A percentile compares a stretch with the other conserved stretches of the same genome.
Conservation (phyloP, 2,797 vertebrate species). For the Atherinosoma microstoma region DNA sequence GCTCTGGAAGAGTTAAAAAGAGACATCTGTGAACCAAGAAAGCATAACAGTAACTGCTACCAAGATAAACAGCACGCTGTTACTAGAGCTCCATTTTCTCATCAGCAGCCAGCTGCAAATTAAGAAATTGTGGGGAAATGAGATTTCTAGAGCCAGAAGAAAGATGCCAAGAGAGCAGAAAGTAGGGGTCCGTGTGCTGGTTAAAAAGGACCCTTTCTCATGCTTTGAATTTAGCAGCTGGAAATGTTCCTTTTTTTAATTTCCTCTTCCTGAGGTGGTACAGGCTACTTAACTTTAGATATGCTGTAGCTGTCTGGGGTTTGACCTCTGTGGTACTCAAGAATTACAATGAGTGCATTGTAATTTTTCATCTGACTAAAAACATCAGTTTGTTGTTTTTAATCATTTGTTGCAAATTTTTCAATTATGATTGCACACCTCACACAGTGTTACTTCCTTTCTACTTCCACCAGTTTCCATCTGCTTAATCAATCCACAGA, state of each 20-base stretch:
- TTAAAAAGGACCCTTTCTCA: conserved; percentile 10
- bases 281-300: conserved; percentile 6
- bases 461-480: neutral
- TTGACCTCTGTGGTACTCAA: neutral
- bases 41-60: conserved; percentile 63
- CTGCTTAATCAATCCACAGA: neutral
- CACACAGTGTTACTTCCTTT: neutral
- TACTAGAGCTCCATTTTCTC: conserved; percentile 61
- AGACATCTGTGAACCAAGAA: conserved; percentile 72
- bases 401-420: neutral
- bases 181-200: neutral
- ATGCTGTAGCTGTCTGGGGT: neutral
- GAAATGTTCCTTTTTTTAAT: neutral
- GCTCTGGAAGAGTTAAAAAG: conserved; percentile 61
- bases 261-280: neutral
- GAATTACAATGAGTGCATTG: neutral
- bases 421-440: neutral
- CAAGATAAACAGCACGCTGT: conserved; percentile 72
- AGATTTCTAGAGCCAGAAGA: conserved; percentile 27
- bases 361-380: neutral
- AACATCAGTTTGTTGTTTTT: neutral
- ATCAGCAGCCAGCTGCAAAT: conserved; percentile 63
- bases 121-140: conserved; percentile 60
- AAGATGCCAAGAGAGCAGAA: conserved; percentile 19
- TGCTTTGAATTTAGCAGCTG: conserved; percentile 1